phyloP scores from a whole-genome alignment of 2,113 vertebrate species.

The Myiopsitta monachus region DNA sequence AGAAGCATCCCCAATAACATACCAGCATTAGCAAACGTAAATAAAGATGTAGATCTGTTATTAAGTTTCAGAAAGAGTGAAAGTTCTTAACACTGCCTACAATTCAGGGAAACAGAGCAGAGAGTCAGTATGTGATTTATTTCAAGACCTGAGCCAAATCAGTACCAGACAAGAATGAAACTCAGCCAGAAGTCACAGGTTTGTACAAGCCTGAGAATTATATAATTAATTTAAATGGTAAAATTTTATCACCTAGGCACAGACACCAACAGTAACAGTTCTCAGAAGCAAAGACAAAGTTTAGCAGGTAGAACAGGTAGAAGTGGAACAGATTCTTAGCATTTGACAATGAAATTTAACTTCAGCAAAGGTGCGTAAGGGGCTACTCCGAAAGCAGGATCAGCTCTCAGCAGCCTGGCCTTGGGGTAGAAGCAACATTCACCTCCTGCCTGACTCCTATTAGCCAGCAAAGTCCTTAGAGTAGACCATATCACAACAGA shows the following conservation, averaged over 20 bases:
- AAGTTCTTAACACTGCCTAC: not conserved
- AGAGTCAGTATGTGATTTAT: constrained; percentile 9
- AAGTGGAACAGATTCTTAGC: constrained; percentile 5
- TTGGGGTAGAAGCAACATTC: not conserved
- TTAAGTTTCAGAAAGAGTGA: not conserved
- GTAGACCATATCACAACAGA: not conserved
- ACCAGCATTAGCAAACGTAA: not conserved
- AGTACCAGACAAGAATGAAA: constrained; percentile 3
- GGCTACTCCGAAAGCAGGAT: not conserved
- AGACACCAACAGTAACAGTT: constrained; percentile 58
- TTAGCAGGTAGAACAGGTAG: constrained; percentile 44
- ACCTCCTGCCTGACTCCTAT: not conserved
- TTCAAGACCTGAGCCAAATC: not conserved
- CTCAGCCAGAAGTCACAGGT: constrained; percentile 3
- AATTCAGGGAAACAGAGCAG: constrained; percentile 45
- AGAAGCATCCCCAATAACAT: not conserved
- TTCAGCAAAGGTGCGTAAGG: not conserved
- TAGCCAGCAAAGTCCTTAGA: not conserved
- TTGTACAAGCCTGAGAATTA: not conserved
- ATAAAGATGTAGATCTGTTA: not conserved
- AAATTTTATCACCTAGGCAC: not conserved
- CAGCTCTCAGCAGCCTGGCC: not conserved
- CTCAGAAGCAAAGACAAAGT: constrained; percentile 53
- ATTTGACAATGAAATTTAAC: not conserved
- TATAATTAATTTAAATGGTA: not conserved